These are phyloP conservation scores for Aproaerema taeniolella DNA, from an alignment of 2,888 invertebrate species.

Conservation along the genomic window DNA sequence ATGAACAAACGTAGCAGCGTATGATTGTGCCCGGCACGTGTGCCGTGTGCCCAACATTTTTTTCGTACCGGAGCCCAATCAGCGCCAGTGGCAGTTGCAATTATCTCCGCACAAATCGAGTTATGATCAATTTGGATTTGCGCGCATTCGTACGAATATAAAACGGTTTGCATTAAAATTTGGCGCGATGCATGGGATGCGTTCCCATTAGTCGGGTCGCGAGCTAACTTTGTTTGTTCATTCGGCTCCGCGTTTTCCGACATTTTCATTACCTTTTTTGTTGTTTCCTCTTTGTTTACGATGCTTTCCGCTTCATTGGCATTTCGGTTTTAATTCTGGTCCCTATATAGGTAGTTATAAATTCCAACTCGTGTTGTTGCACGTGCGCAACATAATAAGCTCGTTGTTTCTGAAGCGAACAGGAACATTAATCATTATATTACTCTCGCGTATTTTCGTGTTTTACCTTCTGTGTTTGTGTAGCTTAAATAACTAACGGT, in stretches of 20 bases:
- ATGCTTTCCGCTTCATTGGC: conserved; percentile 34
- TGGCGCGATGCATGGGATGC: conserved; percentile 71
- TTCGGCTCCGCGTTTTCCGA: conserved; percentile 36
- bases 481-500: too few species aligned
- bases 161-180: conserved; percentile 78
- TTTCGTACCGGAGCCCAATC: conserved; percentile 61
- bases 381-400: conserved; percentile 1
- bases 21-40: conserved; percentile 52
- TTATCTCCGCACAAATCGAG: conserved; percentile 75
- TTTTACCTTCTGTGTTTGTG: too few species aligned
- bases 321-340: conserved; percentile 29
- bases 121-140: conserved; percentile 79
- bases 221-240: conserved; percentile 60
- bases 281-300: conserved; percentile 41
- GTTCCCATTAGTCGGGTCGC: conserved; percentile 68
- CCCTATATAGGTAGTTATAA: conserved; percentile 3
- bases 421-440: neutral
- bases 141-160: conserved; percentile 74
- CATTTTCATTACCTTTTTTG: conserved; percentile 52
- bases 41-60: conserved; percentile 48
- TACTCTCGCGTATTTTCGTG: too few species aligned
- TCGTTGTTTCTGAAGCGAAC: neutral
- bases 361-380: neutral
- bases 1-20: conserved; percentile 62
- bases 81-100: conserved; percentile 76